Percentiles rank a stretch among this genome's conserved stretches.
Conservation (phyloP, 2,113 vertebrate genomes). For the Burhinus oedicnemus region DNA sequence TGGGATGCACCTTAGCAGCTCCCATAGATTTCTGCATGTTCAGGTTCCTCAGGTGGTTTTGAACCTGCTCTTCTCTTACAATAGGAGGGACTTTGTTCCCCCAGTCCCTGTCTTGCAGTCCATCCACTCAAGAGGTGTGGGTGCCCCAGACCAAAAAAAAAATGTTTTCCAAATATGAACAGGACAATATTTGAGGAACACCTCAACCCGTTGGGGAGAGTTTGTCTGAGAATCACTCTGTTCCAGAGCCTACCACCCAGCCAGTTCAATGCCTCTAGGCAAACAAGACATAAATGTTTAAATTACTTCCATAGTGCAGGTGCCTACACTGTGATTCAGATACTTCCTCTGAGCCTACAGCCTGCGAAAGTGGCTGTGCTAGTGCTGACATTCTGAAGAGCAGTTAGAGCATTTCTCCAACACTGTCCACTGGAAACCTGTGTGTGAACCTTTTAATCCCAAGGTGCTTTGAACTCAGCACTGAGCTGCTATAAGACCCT, state of each 20-base stretch:
- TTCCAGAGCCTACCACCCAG: neutral
- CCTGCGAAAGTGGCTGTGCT: neutral
- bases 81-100: neutral
- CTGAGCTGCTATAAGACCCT: neutral
- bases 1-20: neutral
- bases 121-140: neutral
- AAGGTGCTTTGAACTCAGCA: neutral
- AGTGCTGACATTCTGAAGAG: neutral
- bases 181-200: neutral
- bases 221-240: neutral
- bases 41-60: neutral
- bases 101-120: neutral
- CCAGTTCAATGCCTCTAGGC: accelerated
- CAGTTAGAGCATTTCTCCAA: neutral
- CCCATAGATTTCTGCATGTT: neutral
- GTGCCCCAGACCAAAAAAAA: too few relatives aligned
- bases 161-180: neutral
- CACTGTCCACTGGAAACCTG: neutral
- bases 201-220: accelerated
- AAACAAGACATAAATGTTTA: neutral
- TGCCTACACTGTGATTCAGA: neutral
- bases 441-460: neutral
- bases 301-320: neutral
- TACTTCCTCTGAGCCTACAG: neutral
- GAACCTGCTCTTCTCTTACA: neutral